Percentiles rank a stretch among this genome's conserved stretches.
Conservation (phyloP, 2,113 vertebrate genomes). For the Columba livia region DNA sequence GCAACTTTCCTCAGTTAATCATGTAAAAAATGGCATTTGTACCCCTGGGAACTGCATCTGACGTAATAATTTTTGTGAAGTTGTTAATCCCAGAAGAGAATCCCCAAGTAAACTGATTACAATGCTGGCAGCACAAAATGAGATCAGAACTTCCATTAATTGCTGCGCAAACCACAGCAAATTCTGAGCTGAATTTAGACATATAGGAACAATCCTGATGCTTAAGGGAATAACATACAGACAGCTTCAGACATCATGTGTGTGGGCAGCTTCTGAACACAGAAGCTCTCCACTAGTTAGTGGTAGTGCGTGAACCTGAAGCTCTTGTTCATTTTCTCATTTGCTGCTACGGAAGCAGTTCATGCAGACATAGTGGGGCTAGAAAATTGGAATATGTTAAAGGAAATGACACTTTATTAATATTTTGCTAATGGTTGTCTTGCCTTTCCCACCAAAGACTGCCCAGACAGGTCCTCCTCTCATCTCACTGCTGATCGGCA, state of each 20-base stretch:
- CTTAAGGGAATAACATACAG: conserved; percentile 30
- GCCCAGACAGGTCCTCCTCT: background rate
- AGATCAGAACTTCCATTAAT: conserved; percentile 32
- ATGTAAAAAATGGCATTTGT: conserved; percentile 26
- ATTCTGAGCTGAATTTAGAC: conserved; percentile 39
- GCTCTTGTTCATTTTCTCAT: background rate
- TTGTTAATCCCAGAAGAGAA: conserved; percentile 37
- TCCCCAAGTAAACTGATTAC: conserved; percentile 28
- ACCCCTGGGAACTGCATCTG: conserved; percentile 12
- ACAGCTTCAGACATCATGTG: conserved; percentile 40
- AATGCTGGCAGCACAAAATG: background rate
- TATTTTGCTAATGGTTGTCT: background rate
- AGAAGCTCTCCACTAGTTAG: background rate
- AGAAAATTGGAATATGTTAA: background rate
- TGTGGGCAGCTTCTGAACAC: conserved; percentile 32
- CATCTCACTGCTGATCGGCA: background rate
- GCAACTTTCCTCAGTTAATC: conserved; percentile 24
- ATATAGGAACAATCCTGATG: background rate
- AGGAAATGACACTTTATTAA: background rate
- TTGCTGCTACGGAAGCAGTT: background rate
- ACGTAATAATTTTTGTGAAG: background rate
- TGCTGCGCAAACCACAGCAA: background rate
- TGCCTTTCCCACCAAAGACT: background rate
- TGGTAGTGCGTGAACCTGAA: background rate
- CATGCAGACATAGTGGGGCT: background rate